Base-by-base conservation (phyloP, 2,113 vertebrate species). In the Hiodon tergisus region DNA sequence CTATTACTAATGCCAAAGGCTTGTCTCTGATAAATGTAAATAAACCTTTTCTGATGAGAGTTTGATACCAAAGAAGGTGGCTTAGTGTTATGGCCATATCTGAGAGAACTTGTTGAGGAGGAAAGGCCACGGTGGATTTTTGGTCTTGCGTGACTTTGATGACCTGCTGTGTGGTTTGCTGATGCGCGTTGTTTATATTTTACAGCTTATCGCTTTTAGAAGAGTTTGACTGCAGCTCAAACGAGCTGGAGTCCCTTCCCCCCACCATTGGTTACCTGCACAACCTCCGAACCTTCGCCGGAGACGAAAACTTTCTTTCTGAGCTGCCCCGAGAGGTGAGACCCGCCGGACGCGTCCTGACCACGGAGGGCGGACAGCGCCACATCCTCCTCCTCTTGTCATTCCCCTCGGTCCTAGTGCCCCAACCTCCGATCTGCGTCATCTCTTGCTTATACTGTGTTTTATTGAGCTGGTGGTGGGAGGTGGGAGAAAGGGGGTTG, bases 201-300 rank as follows among this genome's bases (percentile, higher is more conserved):
- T 87, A 46, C 90, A 99, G 97, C 91, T 87, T 99, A 82, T 97
- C 95, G 83, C 86, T 97, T 67, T 80, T 99, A 89, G 97, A 99
- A 89, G 97, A 99, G 81, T 94, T 99, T 80, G 97, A 99, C 90
- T 97, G 95, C 82, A 99, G 97, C 89, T 97, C 96, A 85, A 99
- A 99, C 75, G 97, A 99, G 86, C 81, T 99, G 90, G 96, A 98
- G 86, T 91, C 91, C 0, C 87, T 99, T 52, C 97, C 97, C 78
- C 86, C 94, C 53, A 98, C 96, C 66, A 93, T 98, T 1, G 97
- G 97, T 72, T 98, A 96, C 89, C 91, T 99, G 83, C 94, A 94
- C 83, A 98, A 86, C 87, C 93, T 99, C 58, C 90, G 96, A 78
- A 99, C 97, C 0, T 86, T 99, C 78, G 94, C 97, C 2, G 97